These are phyloP conservation scores for Leiothrix lutea DNA, from an alignment of 2,113 vertebrate species.

Conservation along the genomic window DNA sequence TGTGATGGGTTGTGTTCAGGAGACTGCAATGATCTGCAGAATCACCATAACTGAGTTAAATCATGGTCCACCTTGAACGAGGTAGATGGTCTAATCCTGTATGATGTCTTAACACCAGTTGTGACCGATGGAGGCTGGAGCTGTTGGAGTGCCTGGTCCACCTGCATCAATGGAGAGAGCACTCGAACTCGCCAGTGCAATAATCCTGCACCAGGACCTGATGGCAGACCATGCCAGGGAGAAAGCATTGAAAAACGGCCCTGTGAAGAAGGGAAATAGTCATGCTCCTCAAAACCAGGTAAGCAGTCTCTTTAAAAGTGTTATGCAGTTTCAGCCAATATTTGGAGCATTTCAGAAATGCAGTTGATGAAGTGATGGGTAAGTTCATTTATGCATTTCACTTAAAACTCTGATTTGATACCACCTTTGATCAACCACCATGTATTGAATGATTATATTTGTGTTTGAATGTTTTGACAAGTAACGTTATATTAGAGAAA, in stretches of 20 bases:
- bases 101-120: background rate
- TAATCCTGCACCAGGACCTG: conserved; percentile 1
- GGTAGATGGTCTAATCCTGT: background rate
- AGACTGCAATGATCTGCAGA: background rate
- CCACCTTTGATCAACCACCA: background rate
- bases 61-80: background rate
- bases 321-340: background rate
- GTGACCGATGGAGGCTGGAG: conserved; percentile 75
- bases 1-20: background rate
- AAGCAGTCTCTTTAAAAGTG: background rate
- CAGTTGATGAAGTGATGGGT: background rate
- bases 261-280: conserved; percentile 47
- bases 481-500: background rate
- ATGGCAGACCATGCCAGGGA: conserved; percentile 71
- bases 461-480: background rate
- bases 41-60: background rate
- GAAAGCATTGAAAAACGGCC: conserved; percentile 35
- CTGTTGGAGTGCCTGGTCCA: conserved; percentile 77
- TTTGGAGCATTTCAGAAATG: background rate
- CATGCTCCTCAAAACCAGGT: background rate
- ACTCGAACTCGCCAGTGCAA: conserved; percentile 73
- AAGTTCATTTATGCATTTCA: background rate
- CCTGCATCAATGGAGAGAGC: conserved; percentile 51
- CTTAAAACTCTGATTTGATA: background rate
- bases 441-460: background rate